Conservation (phyloP, 2,888 invertebrate genomes). For the Trichogramma dendrolimi region DNA sequence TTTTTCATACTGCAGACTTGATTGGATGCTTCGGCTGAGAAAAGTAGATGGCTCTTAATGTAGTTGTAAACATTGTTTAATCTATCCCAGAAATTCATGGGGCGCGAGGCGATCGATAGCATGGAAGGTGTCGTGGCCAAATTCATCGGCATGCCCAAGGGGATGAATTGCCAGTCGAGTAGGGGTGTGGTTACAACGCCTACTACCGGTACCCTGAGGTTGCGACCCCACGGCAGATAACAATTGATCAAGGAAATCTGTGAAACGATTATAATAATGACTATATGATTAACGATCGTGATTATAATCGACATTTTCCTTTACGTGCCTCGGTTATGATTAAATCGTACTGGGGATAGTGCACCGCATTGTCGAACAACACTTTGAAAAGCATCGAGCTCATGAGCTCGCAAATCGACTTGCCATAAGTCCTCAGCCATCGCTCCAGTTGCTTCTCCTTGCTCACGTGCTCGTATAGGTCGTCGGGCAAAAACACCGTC, state of each 20-base stretch:
- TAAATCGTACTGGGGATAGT: conserved; percentile 32
- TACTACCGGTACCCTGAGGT: conserved; percentile 39
- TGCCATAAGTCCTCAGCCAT: conserved; percentile 13
- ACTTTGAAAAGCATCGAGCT: conserved; percentile 22
- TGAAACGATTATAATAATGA: conserved; percentile 6
- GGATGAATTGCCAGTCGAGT: conserved; percentile 38
- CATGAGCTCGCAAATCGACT: conserved; percentile 23
- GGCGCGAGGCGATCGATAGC: conserved; percentile 26
- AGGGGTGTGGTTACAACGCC: conserved; percentile 33
- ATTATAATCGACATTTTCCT: background rate
- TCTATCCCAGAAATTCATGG: conserved; percentile 41
- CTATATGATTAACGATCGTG: background rate
- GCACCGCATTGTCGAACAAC: conserved; percentile 29
- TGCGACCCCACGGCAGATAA: conserved; percentile 38
- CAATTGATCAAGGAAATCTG: conserved; percentile 41
- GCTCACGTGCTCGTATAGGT: conserved; percentile 28
- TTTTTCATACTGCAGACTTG: too few species aligned
- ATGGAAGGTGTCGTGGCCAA: conserved; percentile 33
- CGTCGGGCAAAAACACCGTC: conserved; percentile 23
- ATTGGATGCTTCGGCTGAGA: too few species aligned
- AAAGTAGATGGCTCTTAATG: too few species aligned
- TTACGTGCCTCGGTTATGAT: conserved; percentile 31
- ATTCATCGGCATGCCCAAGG: conserved; percentile 36
- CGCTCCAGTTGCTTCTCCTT: conserved; percentile 18
- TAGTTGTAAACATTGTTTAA: conserved; percentile 33